Base-by-base conservation (phyloP, 2,113 vertebrate genomes). In the Eurystomus gularis region DNA sequence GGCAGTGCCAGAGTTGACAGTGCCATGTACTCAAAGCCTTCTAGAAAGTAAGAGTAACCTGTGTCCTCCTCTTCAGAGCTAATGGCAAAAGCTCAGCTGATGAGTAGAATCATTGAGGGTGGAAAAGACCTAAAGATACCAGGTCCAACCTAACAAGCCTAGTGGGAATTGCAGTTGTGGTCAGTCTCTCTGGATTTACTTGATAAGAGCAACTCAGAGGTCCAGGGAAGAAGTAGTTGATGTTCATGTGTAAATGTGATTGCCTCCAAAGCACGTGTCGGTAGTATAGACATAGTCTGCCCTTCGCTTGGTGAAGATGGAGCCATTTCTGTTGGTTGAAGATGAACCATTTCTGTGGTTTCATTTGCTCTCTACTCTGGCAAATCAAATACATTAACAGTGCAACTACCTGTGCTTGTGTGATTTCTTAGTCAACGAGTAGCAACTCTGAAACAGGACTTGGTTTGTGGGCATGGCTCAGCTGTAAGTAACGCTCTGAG, bases 371-470 rank as follows among this genome's bases (percentile, higher is more conserved):
- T 70, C 55, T 17, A 29, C 52, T 17, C 44, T 28, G 19, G 55
- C 7, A 89, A 29, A 89, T 78, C 55, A 33, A 64, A 4, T 13
- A 1, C 60, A 6, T 29, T 46, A 73, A 10, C 37, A 61, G 54
- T 9, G 12, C 29, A 37, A 1, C 70, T 90, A 17, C 18, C 69
- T 39, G 42, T 46, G 73, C 75, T 57, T 55, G 24, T 3, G 44
- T 1, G 44, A 37, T 72, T 91, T 49, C 33, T 35, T 76, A 7
- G 37, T 78, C 58, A 37, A 4, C 7, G 31, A 51, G 79, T 8
- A 66, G 55, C 33, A 33, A 0, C 28, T 61, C 46, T 6, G 60
- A 33, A 44, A 6, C 0, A 26, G 39, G 15, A 29, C 5, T 39
- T 28, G 0, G 0, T 28, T 73, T n/a, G 35, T 39, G 69, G 73